phyloP scores from a whole-genome alignment of 2,113 vertebrate species.

The Ceuthmochares aereus region DNA sequence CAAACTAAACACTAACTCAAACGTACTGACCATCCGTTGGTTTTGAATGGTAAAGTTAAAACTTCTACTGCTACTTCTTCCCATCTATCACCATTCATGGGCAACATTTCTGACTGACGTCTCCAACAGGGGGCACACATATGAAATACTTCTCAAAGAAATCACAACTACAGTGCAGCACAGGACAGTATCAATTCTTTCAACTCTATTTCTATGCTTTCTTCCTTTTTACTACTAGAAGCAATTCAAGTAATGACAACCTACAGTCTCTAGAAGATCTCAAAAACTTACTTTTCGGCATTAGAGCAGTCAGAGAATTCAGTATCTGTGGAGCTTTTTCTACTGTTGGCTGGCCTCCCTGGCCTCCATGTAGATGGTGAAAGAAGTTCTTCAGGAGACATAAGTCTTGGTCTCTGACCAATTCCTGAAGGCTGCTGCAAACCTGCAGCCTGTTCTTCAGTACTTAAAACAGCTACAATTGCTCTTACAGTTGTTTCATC shows the following conservation, averaged over 20 bases:
- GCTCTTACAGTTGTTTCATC: constrained; percentile 87
- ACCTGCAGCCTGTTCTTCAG: constrained; percentile 86
- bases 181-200: not conserved
- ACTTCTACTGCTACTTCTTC: not conserved
- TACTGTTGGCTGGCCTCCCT: constrained; percentile 74
- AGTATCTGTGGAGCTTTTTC: constrained; percentile 70
- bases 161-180: not conserved
- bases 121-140: not conserved
- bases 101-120: not conserved
- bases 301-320: constrained; percentile 67
- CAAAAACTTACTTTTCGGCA: constrained; percentile 78
- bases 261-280: not conserved
- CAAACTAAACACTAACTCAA: not conserved
- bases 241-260: not conserved
- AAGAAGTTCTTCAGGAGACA: constrained; percentile 82
- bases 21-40: fast-evolving
- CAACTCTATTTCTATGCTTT: not conserved
- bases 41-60: not conserved
- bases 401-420: constrained; percentile 89
- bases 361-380: constrained; percentile 71
- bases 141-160: not conserved
- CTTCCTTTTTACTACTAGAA: too few relatives aligned
- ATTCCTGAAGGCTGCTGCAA: constrained; percentile 93
- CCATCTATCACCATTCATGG: not conserved
- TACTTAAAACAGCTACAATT: constrained; percentile 84